A percentile compares a stretch with the other conserved stretches of the same genome.
Conservation (phyloP, 2,797 vertebrate species). For the Nyctibius grandis region DNA sequence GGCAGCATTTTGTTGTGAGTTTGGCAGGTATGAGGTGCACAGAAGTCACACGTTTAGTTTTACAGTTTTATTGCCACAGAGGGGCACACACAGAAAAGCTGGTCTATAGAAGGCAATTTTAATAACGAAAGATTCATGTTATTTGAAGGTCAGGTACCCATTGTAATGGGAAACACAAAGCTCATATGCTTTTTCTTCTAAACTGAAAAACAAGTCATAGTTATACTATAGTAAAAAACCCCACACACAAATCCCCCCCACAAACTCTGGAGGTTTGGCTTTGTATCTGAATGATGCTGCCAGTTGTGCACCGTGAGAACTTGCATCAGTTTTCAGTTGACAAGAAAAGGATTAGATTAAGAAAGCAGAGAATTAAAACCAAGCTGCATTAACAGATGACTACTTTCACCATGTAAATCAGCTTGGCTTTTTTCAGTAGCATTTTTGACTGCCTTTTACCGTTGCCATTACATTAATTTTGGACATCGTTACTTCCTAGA, state of each 20-base stretch:
- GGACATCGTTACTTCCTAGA: background rate
- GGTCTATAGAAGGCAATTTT: background rate
- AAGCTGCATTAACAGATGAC: background rate
- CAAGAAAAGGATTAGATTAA: background rate
- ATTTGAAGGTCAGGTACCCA: background rate
- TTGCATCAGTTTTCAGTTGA: background rate
- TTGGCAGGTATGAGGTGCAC: background rate
- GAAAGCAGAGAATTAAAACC: background rate
- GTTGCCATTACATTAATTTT: background rate
- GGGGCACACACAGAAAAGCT: background rate
- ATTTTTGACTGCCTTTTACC: background rate
- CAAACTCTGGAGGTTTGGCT: background rate
- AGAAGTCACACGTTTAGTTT: fast-evolving
- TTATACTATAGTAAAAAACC: background rate
- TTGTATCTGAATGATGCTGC: background rate
- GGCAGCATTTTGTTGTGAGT: background rate
- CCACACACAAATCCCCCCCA: background rate
- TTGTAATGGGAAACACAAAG: background rate
- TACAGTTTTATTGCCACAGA: background rate
- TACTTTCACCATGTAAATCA: background rate
- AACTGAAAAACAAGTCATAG: background rate
- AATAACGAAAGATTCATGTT: background rate
- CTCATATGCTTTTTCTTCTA: background rate
- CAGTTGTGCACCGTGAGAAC: background rate
- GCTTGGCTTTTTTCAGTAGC: background rate